Evolutionary conservation across 2,797 vertebrate genomes (phyloP), one percentile per base, ranked within the genome.

Genomic region (Syngnathus acus): DNA sequence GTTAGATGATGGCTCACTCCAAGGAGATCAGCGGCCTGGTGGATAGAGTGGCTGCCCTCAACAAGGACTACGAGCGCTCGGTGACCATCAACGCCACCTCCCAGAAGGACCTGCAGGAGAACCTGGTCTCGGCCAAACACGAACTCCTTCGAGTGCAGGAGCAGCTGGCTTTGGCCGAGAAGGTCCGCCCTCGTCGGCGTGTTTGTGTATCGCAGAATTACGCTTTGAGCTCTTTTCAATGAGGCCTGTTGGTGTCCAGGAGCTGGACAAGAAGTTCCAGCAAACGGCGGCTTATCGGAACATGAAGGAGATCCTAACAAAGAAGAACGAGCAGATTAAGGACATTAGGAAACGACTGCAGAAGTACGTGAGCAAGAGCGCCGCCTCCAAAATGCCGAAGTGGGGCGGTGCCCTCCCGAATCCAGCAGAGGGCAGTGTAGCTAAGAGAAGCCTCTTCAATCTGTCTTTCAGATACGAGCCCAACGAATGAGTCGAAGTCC

Each of bases 291-390:
- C 95, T 0, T 99, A 96, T 74, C 93, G 95, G 72, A 99, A 94
- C 87, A 95, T 99, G 95, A 99, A 98, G 76, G 97, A 98, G 80
- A 98, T 99, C 68, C 92, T 99, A 2, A 91, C 89, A 51, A 98
- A 94, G 88, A 99, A 98, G 88, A 99, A 99, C 0, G 95, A 99
- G 32, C 95, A 94, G 83, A 96, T 99, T 76, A 97, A 94, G 85
- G 97, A 98, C 0, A 89, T 98, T 26, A 90, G 97, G 59, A 94
- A 91, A 84, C 91, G 87, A 72, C 82, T 99, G 78, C 92, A 93
- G 65, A 95, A 92, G 96, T 97, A 80, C 88, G 78, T 53, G 42
- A 19, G 13, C 19, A 51, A 2, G 39, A 19, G 4, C 32, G 32
- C 32, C 32, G 4, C 42, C 42, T 43, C 3, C 43, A 45, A 45